These are phyloP conservation scores for Xylophagus ater DNA, from an alignment of 2,888 invertebrate species.

Conservation along the genomic window DNA sequence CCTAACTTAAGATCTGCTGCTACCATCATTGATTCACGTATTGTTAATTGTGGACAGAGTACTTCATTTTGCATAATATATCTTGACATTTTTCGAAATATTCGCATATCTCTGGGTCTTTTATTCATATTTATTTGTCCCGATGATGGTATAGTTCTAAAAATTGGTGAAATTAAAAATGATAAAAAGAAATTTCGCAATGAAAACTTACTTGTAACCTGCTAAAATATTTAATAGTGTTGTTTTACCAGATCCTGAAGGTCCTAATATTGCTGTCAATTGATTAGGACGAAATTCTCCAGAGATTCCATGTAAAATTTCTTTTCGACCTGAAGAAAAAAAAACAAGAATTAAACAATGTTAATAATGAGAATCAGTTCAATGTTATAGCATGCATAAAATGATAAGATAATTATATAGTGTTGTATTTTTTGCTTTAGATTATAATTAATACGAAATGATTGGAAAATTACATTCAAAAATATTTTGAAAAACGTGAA, in stretches of 20 bases:
- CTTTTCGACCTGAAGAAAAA: constrained; percentile 54
- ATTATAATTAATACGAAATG: background rate
- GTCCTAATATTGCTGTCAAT: constrained; percentile 83
- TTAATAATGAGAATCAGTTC: background rate
- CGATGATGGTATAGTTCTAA: constrained; percentile 26
- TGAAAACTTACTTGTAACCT: constrained; percentile 68
- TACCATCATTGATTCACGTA: constrained; percentile 76
- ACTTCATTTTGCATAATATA: constrained; percentile 94
- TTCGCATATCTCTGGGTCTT: constrained; percentile 56
- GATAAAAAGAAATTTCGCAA: background rate
- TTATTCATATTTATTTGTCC: constrained; percentile 75
- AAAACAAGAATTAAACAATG: background rate
- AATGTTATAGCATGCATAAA: too few species aligned
- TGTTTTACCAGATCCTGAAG: constrained; percentile 87
- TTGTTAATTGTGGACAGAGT: constrained; percentile 75
- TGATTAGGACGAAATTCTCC: constrained; percentile 79
- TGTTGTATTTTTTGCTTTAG: background rate
- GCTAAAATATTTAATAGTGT: constrained; percentile 81
- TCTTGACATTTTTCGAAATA: constrained; percentile 78
- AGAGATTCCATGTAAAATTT: constrained; percentile 66
- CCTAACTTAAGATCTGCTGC: constrained; percentile 85
- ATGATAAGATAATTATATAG: background rate
- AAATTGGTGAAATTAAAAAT: constrained; percentile 1
- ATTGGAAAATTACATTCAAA: background rate
- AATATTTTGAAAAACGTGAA: background rate